A percentile compares a stretch with the other conserved stretches of the same genome.
Evolutionary conservation across 2,888 invertebrate genomes (phyloP).

Genomic region (Cylindroiulus punctatus): DNA sequence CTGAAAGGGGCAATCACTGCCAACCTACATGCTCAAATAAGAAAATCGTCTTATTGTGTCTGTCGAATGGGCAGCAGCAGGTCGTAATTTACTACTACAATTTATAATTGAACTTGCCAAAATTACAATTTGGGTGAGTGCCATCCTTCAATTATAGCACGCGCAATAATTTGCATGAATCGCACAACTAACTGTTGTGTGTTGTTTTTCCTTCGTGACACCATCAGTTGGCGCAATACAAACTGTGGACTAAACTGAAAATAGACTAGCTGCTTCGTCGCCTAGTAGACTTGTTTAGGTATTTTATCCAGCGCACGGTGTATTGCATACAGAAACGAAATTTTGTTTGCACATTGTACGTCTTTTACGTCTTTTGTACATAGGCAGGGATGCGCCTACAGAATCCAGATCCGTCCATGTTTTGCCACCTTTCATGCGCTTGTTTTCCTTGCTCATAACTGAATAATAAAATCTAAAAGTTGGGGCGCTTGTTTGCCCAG

Average conservation of each 20-base stretch:
- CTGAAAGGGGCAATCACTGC: no score
- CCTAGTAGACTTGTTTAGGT: neutral
- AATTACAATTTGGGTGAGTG: no score
- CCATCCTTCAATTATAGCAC: no score
- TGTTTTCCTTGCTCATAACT: constrained; percentile 11
- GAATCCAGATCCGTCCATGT: neutral
- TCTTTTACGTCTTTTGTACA: constrained; percentile 36
- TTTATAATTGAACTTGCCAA: no score
- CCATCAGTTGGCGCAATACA: neutral
- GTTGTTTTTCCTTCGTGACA: no score
- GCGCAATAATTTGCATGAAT: no score
- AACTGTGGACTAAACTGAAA: neutral
- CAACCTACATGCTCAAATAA: no score
- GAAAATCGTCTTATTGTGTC: no score
- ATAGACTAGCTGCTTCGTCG: neutral
- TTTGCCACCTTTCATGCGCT: neutral
- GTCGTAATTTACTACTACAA: no score
- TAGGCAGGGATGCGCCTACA: neutral
- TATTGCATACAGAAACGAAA: neutral
- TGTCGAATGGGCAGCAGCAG: no score
- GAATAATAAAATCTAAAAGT: constrained; percentile 26
- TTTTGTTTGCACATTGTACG: constrained; percentile 30
- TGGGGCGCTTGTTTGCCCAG: neutral
- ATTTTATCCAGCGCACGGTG: neutral
- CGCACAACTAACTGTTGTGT: no score